Evolutionary conservation across 2,113 vertebrate species (phyloP).

Genomic region (Porphyrio hochstetteri): DNA sequence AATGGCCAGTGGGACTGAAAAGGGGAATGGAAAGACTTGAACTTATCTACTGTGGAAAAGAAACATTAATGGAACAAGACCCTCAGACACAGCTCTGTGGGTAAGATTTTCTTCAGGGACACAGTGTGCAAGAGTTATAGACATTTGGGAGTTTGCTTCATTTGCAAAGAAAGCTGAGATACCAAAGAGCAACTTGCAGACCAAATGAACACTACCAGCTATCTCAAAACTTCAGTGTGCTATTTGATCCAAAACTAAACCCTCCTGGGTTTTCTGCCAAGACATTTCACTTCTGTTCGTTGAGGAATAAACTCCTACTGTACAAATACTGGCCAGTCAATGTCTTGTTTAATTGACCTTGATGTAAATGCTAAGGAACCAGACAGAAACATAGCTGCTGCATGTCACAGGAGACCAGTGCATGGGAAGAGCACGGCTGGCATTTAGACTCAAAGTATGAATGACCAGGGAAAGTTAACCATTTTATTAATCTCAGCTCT

Average conservation of each 20-base stretch:
- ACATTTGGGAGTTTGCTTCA: neutral
- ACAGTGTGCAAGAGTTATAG: neutral
- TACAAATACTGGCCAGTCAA: constrained; percentile 2
- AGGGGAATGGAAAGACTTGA: neutral
- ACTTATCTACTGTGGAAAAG: neutral
- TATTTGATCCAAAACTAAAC: neutral
- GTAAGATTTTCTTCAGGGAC: neutral
- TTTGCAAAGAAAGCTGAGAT: constrained; percentile 16
- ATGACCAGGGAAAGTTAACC: neutral
- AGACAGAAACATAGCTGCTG: neutral
- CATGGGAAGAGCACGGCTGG: neutral
- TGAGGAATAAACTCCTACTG: neutral
- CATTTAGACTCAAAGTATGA: neutral
- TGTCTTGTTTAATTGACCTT: constrained; percentile 51
- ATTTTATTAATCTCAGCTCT: neutral
- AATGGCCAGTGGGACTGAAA: neutral
- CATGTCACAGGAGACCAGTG: neutral
- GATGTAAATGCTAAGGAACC: constrained; percentile 12
- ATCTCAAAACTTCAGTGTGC: neutral
- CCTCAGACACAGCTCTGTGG: neutral
- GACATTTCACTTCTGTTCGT: neutral
- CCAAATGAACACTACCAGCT: neutral
- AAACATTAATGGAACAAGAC: neutral
- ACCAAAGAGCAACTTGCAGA: constrained; percentile 9
- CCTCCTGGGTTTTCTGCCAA: constrained; percentile 2